Conservation (phyloP, 2,888 invertebrate species). For the Deilephila porcellus region DNA sequence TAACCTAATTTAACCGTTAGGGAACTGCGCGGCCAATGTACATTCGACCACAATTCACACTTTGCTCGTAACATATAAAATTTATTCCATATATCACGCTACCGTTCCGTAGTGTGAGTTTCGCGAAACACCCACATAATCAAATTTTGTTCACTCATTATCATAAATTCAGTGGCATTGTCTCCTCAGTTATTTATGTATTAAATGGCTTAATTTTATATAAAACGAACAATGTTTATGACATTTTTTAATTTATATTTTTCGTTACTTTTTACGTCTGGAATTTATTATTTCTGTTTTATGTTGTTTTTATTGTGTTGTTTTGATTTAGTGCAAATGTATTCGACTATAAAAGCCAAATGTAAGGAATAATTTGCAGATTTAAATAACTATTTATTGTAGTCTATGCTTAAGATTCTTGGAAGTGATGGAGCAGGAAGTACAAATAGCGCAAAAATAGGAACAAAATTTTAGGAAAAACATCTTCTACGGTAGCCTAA, state of each 20-base stretch:
- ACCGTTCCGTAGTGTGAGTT: slow-evolving; percentile 79
- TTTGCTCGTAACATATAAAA: slow-evolving; percentile 19
- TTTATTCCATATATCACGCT: slow-evolving; percentile 66
- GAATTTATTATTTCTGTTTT: slow-evolving; percentile 14
- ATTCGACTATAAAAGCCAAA: not conserved
- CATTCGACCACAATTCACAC: not conserved
- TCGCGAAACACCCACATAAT: slow-evolving; percentile 64
- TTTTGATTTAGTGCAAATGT: slow-evolving; percentile 19
- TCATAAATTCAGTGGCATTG: slow-evolving; percentile 61
- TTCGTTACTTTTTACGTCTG: not conserved
- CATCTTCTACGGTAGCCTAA: too few species aligned
- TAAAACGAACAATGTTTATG: slow-evolving; percentile 28
- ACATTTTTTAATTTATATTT: not conserved
- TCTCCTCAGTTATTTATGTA: slow-evolving; percentile 54
- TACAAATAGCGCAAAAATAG: not conserved
- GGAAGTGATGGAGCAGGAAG: not conserved
- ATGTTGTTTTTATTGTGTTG: not conserved
- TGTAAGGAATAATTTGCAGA: not conserved
- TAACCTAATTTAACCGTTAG: not conserved
- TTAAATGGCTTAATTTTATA: slow-evolving; percentile 53
- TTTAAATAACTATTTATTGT: not conserved
- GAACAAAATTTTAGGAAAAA: too few species aligned
- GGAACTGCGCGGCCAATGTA: not conserved
- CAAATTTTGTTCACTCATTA: slow-evolving; percentile 59
- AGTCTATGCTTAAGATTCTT: not conserved